Evolutionary conservation across 2,797 vertebrate genomes (phyloP).

Genomic region (Acomys russatus): DNA sequence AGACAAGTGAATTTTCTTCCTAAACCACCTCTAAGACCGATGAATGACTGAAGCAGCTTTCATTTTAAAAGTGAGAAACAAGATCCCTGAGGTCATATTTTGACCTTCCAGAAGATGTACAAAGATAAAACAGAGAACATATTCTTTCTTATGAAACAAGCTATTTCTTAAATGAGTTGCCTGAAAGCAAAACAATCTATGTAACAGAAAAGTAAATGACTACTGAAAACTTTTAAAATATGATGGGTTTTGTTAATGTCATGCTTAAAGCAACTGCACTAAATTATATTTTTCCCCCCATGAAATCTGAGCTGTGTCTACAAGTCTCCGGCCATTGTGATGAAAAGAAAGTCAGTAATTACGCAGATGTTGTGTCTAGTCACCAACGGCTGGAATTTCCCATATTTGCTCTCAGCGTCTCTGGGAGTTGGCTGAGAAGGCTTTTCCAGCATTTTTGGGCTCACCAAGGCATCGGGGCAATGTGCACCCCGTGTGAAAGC

Average conservation of each 20-base stretch:
- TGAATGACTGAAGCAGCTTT: constrained; percentile 45
- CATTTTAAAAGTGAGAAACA: constrained; percentile 44
- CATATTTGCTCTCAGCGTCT: not conserved
- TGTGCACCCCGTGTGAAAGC: rapidly evolving
- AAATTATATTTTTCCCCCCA: constrained; percentile 55
- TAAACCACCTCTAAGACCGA: constrained; percentile 43
- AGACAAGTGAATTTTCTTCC: constrained; percentile 66
- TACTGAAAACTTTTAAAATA: constrained; percentile 68
- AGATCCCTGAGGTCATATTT: constrained; percentile 48
- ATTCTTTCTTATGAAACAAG: constrained; percentile 54
- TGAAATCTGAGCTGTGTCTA: constrained; percentile 58
- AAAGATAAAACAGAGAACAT: constrained; percentile 50
- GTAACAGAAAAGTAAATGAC: constrained; percentile 56
- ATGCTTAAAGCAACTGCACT: constrained; percentile 52
- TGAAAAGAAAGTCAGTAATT: constrained; percentile 56
- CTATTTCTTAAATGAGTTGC: constrained; percentile 10
- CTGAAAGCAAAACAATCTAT: constrained; percentile 62
- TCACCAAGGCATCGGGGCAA: not conserved
- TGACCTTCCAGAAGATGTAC: constrained; percentile 57
- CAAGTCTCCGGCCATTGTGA: constrained; percentile 17
- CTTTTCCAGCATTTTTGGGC: constrained; percentile 7
- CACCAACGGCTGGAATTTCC: constrained; percentile 67
- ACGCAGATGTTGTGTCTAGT: constrained; percentile 73
- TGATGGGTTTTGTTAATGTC: constrained; percentile 66
- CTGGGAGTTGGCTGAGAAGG: constrained; percentile 9